A percentile compares a stretch with the other conserved stretches of the same genome.
These are phyloP conservation scores for Cephus spinipes DNA, from an alignment of 2,888 invertebrate genomes.

Conservation along the genomic window DNA sequence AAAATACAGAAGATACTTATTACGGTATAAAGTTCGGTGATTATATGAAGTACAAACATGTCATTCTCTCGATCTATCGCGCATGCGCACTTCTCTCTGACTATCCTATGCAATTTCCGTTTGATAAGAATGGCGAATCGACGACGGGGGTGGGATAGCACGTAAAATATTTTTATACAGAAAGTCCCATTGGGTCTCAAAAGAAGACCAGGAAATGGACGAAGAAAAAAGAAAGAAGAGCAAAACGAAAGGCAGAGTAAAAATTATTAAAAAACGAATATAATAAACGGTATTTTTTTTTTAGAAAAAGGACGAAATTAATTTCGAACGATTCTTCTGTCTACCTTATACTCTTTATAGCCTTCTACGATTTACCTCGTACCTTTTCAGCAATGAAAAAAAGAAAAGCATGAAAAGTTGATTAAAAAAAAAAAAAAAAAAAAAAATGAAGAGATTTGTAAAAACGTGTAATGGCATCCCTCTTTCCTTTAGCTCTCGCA, in stretches of 20 bases:
- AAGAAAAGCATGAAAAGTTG: not conserved
- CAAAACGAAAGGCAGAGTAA: constrained; percentile 15
- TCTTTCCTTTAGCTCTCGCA: constrained; percentile 55
- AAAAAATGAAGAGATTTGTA: constrained; percentile 45
- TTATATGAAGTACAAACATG: constrained; percentile 63
- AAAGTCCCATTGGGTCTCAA: not conserved
- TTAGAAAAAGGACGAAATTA: constrained; percentile 24
- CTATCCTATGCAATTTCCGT: constrained; percentile 53
- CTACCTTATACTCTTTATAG: not conserved
- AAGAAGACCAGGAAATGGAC: not conserved
- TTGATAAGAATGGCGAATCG: constrained; percentile 31
- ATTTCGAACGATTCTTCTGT: constrained; percentile 23
- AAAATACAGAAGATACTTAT: constrained; percentile 35
- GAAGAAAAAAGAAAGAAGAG: not conserved
- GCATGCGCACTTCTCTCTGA: not conserved
- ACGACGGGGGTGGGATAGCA: constrained; percentile 45
- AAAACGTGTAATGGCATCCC: constrained; percentile 58
- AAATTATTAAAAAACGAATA: constrained; percentile 16
- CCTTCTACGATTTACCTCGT: not conserved
- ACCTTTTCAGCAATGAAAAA: constrained; percentile 32
- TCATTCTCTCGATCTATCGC: constrained; percentile 36
- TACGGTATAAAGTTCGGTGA: constrained; percentile 59
- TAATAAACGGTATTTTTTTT: constrained; percentile 12
- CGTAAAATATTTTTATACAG: constrained; percentile 20
- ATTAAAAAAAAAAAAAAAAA: constrained; percentile 19